Conservation (phyloP, 2,113 vertebrate species). For the Columba janthina region DNA sequence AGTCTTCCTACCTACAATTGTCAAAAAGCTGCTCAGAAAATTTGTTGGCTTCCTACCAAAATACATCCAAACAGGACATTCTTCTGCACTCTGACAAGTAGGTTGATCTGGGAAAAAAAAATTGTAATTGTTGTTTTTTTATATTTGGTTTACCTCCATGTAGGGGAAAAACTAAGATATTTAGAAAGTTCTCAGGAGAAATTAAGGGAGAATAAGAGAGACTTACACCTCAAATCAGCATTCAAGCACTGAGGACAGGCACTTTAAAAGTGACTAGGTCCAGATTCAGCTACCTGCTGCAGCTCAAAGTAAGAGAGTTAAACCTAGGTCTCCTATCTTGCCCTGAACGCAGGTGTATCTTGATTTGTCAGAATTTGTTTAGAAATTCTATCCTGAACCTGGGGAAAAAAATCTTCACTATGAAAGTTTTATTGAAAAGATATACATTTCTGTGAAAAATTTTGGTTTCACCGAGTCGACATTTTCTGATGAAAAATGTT, state of each 20-base stretch:
- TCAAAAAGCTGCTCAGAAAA: too few species aligned
- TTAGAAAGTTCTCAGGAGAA: not conserved
- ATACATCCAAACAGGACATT: not conserved
- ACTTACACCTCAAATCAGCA: not conserved
- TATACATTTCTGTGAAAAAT: not conserved
- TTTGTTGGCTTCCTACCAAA: not conserved
- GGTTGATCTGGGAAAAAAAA: not conserved
- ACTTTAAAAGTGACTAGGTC: not conserved
- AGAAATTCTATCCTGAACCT: not conserved
- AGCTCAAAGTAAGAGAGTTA: not conserved
- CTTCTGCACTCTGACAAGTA: not conserved
- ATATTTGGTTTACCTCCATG: not conserved
- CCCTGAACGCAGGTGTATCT: not conserved
- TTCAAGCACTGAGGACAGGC: not conserved
- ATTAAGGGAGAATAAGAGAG: not conserved
- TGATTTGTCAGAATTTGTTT: rapidly evolving
- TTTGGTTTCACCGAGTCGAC: not conserved
- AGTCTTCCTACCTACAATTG: not conserved
- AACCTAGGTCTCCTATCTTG: not conserved
- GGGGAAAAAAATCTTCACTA: not conserved
- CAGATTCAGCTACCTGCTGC: not conserved
- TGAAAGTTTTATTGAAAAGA: not conserved
- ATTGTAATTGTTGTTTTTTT: not conserved
- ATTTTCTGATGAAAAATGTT: not conserved
- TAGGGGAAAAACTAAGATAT: not conserved